Evolutionary conservation across 1,140 invertebrate genomes (phyloP), one percentile per base, ranked within the genome.

Genomic region (Phenacoccus solenopsis): DNA sequence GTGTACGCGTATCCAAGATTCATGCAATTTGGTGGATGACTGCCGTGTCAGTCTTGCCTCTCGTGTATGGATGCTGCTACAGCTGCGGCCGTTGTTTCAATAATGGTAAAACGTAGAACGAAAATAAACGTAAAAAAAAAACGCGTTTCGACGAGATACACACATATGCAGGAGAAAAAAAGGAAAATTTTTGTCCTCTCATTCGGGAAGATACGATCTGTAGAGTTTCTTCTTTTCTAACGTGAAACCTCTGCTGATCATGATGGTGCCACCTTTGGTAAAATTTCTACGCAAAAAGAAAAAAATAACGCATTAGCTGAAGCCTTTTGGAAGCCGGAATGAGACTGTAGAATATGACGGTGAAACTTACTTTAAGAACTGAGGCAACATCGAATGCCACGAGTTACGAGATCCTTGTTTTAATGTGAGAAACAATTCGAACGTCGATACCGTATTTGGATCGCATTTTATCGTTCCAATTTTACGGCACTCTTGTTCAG

Each of bases 181-280:
- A 32, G 30, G 30, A 5, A 13, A 32, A 32, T 32, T 32, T 32
- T 7, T 13, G 30, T 7, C 5, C 30, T n/a, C n/a, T 64, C 59
- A 64, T 27, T 64, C 59, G 10, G 59, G 59, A 27, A 64, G 59
- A 64, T 64, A 87, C 72, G 85, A 88, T 77, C 90, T 82, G 83
- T 91, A 93, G 59, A 93, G 81, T 79, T 93, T 93, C 79, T 90
- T 91, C 82, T 93, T 93, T 75, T 87, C 87, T 79, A 93, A 80
- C 72, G 84, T 87, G 80, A 91, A 93, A 75, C 87, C 87, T 73
- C 88, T 86, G 81, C 89, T 90, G 77, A 93, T 87, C 78, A 93
- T 87, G 76, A 93, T 88, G 70, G 89, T 90, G 75, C 88, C 88
- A 77, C 88, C 85, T 79, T 87, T 85, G 69, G 88, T 88, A 72